phyloP scores from a whole-genome alignment of 1,140 invertebrate genomes.

The Apis dorsata region DNA sequence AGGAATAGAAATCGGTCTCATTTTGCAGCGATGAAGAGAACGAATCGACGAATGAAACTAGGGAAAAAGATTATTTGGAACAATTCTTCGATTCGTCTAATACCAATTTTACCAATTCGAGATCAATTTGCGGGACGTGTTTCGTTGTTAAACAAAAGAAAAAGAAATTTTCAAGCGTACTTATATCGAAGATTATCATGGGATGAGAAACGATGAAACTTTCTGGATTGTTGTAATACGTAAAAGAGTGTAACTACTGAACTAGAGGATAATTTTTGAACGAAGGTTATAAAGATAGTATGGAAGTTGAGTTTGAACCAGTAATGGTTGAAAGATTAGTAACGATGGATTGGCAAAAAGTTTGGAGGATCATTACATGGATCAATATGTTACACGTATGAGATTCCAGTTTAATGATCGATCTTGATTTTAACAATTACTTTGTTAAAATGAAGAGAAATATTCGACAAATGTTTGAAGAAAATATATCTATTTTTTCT shows the following conservation, averaged over 20 bases:
- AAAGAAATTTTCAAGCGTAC: background rate
- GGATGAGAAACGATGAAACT: slow-evolving; percentile 1
- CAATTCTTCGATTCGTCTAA: background rate
- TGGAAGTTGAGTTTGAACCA: background rate
- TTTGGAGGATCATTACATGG: background rate
- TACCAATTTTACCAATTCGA: background rate
- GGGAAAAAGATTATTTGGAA: slow-evolving; percentile 21
- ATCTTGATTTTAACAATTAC: background rate
- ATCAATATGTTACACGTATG: background rate
- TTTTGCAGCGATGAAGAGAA: background rate
- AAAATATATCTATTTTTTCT: background rate
- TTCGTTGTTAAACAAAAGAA: background rate
- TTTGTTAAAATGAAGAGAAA: background rate
- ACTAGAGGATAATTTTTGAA: background rate
- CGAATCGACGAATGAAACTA: background rate
- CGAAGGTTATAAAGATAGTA: background rate
- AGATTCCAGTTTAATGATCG: background rate
- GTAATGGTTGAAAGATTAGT: background rate
- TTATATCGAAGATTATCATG: background rate
- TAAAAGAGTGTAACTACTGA: background rate
- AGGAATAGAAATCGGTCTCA: background rate
- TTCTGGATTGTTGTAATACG: background rate
- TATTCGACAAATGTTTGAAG: background rate
- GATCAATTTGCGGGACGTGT: background rate
- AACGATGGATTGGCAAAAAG: background rate